phyloP scores from a whole-genome alignment of 1,140 invertebrate species.

The Euura lappo region DNA sequence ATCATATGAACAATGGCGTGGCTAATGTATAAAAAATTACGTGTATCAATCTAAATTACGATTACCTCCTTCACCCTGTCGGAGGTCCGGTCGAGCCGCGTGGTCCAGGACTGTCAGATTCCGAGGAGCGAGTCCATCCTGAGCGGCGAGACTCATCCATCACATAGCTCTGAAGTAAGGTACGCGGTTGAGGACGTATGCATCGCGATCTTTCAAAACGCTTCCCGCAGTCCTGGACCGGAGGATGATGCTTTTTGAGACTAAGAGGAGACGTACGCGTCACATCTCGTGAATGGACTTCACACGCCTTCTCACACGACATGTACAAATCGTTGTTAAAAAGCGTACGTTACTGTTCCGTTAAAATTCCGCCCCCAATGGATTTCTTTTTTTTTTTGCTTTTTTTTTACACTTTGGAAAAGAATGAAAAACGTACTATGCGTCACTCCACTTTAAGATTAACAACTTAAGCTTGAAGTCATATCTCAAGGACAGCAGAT shows the following conservation, averaged over 20 bases:
- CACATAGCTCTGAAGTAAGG: slow-evolving; percentile 11
- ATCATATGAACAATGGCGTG: not conserved
- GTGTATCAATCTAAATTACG: slow-evolving; percentile 33
- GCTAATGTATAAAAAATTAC: slow-evolving; percentile 22
- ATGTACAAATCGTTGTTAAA: not conserved
- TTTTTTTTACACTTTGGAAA: no score
- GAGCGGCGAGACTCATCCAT: slow-evolving; percentile 18
- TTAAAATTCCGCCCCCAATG: no score
- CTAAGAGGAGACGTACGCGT: not conserved
- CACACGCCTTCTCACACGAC: not conserved
- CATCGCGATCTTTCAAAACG: not conserved
- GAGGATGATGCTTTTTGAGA: not conserved
- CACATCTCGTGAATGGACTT: not conserved
- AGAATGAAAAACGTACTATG: no score
- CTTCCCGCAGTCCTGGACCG: not conserved
- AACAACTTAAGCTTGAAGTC: no score
- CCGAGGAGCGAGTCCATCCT: not conserved
- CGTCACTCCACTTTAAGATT: no score
- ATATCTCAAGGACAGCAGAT: no score
- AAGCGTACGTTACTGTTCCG: not conserved
- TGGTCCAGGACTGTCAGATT: not conserved
- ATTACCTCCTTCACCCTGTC: slow-evolving; percentile 16
- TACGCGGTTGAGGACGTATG: not conserved
- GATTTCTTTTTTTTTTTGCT: no score
- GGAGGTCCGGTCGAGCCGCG: not conserved